Base-by-base conservation (phyloP, 2,888 invertebrate genomes). In the Octonoba sinensis region DNA sequence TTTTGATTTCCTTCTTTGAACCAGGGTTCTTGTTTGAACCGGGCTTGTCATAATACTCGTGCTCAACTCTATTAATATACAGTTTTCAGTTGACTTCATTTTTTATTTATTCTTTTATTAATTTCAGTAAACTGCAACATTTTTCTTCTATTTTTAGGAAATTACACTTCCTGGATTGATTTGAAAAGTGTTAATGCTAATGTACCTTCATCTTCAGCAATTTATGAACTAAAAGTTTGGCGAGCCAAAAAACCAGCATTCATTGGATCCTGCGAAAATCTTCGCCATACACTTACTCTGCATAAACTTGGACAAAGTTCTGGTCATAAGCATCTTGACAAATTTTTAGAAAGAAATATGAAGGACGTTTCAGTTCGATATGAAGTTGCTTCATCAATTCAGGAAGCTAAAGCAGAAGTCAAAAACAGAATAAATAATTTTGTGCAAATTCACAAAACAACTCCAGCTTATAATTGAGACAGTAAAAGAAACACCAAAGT, bases 251-350 rank as follows among this genome's bases (percentile, higher is more conserved):
- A 81, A 46, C 15, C 81, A 8, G 81, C 81, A 0, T 81, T 57
- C 22, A 81, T 81, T 12, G 73, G 81, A 11, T 11, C 20, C 22
- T 73, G 73, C 46, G 81, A 81, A 16, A 74, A 46, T 47, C 44
- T 81, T 44, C 81, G 69, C 0, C 73, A 81, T 24, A 81, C 73
- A n/a, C 66, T 81, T 13, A 69, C 69, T 6, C 44, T 81, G 56
- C 72, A 81, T 24, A 73, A 73, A 12, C 49, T 74, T 15, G 22
- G 47, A 27, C 69, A 74, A 6, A 64, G 49, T 36, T 67, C 74
- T 13, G 81, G 81, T 4, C 73, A 74, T 44, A 81, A 81, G 22
- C 81, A 81, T 18, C 59, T 81, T 3, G 81, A 81, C 47, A 81
- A 81, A 16, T 81, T 73, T 22, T 46, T 81, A 6, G 81, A 81